These are phyloP conservation scores for Diarsia mendica DNA, from an alignment of 2,888 invertebrate genomes.

Conservation along the genomic window DNA sequence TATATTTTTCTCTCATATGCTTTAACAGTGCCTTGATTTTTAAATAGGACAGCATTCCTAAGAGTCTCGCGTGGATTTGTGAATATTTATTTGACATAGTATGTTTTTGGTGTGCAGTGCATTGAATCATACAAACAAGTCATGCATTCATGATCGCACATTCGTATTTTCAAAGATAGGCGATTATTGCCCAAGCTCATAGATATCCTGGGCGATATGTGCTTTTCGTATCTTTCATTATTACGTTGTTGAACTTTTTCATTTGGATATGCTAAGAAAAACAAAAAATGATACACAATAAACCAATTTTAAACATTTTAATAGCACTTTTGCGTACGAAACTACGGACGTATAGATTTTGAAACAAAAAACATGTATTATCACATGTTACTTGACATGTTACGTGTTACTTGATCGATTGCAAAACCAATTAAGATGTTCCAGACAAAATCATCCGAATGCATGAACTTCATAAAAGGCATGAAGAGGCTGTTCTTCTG, in stretches of 20 bases:
- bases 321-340: not conserved
- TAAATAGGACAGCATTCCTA: too few relatives aligned
- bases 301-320: not conserved
- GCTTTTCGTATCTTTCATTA: not conserved
- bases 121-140: not conserved
- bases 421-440: conserved; percentile 57
- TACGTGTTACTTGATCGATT: conserved; percentile 44
- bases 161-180: not conserved
- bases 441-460: conserved; percentile 85
- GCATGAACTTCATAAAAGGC: conserved; percentile 84
- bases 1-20: not conserved
- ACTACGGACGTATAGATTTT: not conserved
- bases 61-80: not conserved
- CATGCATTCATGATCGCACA: too few relatives aligned
- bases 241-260: not conserved
- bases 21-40: too few relatives aligned
- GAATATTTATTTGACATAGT: not conserved
- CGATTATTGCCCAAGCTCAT: not conserved
- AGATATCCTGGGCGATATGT: not conserved
- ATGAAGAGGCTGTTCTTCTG: conserved; percentile 87
- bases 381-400: too few relatives aligned
- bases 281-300: not conserved
- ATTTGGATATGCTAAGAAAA: not conserved
- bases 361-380: not conserved
- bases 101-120: not conserved